Base-by-base conservation (phyloP, 2,113 vertebrate species). In the Nansenia antarctica region DNA sequence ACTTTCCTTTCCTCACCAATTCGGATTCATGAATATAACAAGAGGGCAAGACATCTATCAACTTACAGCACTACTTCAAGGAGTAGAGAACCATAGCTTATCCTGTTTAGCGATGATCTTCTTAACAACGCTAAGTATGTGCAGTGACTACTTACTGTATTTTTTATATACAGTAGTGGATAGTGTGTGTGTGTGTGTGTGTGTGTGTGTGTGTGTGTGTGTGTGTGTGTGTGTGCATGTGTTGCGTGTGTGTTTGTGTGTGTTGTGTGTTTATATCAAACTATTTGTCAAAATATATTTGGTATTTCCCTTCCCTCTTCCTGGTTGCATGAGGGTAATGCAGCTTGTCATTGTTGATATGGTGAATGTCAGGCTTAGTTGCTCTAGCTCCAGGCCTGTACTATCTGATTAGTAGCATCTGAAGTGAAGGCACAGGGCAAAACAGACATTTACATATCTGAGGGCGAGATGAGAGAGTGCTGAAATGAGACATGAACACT, bases 321-420 rank as follows among this genome's bases (percentile, higher is more conserved):
- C 20, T 27, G 87, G 93, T 92, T 89, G 93, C 91, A 70, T 31
- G 24, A 32, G 55, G 5, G 15, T 49, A 70, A 67, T 67, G 37
- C 32, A 67, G 54, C 54, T 6, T 74, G 32, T 64, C 93, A 95
- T 78, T 94, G 90, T 55, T 92, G 89, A 79, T 91, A 93, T 78
- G 94, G 91, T 79, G 94, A 93, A 5, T 93, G 94, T 15, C 93
- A 92, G 0, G 91, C 92, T 73, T 92, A 92, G 64, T 94, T 92
- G 11, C 90, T 91, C 91, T 92, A 92, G 92, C 93, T 94, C 79
- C 91, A 92, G 54, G 94, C 94, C 84, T 92, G 93, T 37, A 87
- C 89, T 69, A 91, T 92, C 72, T 92, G 93, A 0, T 93, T 94
- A 86, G 91, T 92, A 82, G 89, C 93, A 73, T 9, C 29, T n/a